phyloP scores from a whole-genome alignment of 2,797 vertebrate genomes.

The Micromesistius poutassou region DNA sequence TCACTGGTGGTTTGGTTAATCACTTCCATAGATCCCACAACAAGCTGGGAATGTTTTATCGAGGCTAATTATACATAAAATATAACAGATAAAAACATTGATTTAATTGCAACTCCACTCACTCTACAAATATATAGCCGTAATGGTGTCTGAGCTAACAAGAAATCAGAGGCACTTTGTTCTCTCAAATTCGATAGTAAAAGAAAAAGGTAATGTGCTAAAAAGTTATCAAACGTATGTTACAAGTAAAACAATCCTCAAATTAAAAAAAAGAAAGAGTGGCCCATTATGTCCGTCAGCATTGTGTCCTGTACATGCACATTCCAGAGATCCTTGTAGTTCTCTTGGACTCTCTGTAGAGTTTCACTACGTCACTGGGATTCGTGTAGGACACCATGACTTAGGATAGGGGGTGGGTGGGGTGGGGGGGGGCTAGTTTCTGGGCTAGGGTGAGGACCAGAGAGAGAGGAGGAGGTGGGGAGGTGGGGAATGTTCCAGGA shows the following conservation, averaged over 20 bases:
- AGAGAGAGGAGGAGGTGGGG: background rate
- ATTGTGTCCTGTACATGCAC: conserved; percentile 20
- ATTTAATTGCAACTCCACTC: conserved; percentile 16
- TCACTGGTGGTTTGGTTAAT: background rate
- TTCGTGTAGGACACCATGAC: background rate
- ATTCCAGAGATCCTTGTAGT: conserved; percentile 39
- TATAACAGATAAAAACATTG: conserved; percentile 24
- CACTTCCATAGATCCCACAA: conserved; percentile 11
- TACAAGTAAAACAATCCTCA: conserved; percentile 5
- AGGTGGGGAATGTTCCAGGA: background rate
- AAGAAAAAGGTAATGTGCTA: no score
- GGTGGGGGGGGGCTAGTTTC: background rate
- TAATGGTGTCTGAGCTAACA: conserved; percentile 13
- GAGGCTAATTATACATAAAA: conserved; percentile 27
- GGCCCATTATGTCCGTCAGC: conserved; percentile 34
- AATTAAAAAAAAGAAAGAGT: conserved; percentile 14
- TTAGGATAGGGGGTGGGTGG: background rate
- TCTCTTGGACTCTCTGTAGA: conserved; percentile 3
- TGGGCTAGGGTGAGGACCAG: background rate
- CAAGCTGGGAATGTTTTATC: conserved; percentile 15
- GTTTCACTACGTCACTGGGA: conserved; percentile 30
- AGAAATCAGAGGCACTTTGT: conserved; percentile 13
- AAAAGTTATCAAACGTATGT: background rate
- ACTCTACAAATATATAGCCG: conserved; percentile 15
- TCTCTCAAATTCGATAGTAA: background rate